A percentile compares a stretch with the other conserved stretches of the same genome.
Evolutionary conservation across 2,888 invertebrate genomes (phyloP).

Genomic region (Ischnura elegans): DNA sequence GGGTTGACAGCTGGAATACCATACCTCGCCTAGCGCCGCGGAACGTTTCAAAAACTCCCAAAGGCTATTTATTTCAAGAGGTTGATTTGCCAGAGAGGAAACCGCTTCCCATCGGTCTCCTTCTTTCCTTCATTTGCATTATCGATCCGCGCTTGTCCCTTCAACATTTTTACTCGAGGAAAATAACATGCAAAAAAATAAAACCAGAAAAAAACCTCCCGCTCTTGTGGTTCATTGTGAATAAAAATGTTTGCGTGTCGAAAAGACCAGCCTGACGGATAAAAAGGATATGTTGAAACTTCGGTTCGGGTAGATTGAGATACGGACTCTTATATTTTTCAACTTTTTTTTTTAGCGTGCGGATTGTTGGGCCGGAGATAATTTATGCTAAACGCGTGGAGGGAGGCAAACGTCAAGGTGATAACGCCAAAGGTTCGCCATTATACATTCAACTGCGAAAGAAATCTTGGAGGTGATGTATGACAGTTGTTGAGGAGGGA

Average conservation of each 20-base stretch:
- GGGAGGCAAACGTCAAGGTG: background rate
- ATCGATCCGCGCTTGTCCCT: background rate
- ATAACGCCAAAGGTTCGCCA: background rate
- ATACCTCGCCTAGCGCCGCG: background rate
- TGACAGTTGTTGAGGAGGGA: background rate
- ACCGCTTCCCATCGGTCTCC: background rate
- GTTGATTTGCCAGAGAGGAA: background rate
- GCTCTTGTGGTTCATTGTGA: background rate
- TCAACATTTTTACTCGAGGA: background rate
- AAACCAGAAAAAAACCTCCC: background rate
- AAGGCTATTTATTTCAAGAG: background rate
- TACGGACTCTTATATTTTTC: slow-evolving; percentile 12
- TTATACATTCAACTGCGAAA: background rate
- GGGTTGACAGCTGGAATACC: background rate
- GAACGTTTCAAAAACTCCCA: background rate
- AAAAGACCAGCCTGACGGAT: background rate
- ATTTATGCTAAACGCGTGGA: slow-evolving; percentile 19
- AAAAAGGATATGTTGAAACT: slow-evolving; percentile 28
- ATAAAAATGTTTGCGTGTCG: slow-evolving; percentile 14
- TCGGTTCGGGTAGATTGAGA: background rate
- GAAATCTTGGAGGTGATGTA: background rate
- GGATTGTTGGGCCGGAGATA: background rate
- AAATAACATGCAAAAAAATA: background rate
- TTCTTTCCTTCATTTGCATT: slow-evolving; percentile 5
- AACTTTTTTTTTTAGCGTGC: slow-evolving; percentile 32